Percentiles rank a stretch among this genome's conserved stretches.
Conservation (phyloP, 2,113 vertebrate genomes). For the Tichodroma muraria region DNA sequence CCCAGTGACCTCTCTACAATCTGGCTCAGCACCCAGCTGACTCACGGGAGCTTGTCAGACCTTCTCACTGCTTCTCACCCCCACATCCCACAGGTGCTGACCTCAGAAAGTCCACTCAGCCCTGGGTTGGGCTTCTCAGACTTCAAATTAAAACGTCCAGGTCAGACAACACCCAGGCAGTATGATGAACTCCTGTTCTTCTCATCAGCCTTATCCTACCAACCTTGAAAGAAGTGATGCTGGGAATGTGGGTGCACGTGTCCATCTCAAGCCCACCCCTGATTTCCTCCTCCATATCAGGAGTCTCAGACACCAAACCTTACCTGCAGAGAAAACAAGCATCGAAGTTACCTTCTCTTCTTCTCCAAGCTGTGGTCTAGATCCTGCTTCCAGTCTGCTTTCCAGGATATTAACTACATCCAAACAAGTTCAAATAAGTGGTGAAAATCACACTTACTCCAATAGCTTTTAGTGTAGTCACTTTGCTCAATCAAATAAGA, state of each 20-base stretch:
- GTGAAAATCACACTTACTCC: not conserved
- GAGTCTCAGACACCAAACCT: not conserved
- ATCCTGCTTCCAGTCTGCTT: not conserved
- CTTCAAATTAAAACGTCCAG: not conserved
- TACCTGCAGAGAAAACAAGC: not conserved
- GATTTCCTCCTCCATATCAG: fast-evolving
- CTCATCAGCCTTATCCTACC: not conserved
- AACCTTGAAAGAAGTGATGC: not conserved
- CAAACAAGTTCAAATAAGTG: not conserved
- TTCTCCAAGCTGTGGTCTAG: not conserved
- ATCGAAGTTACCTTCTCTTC: not conserved
- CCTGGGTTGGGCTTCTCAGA: not conserved
- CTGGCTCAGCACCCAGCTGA: not conserved
- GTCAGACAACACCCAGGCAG: not conserved
- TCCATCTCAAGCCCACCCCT: not conserved
- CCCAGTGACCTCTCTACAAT: not conserved
- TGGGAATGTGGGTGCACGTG: not conserved
- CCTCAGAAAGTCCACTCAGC: not conserved
- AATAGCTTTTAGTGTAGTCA: not conserved
- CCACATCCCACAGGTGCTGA: not conserved
- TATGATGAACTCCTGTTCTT: not conserved
- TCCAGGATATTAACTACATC: not conserved
- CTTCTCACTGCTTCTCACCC: not conserved
- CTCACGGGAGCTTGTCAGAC: not conserved
- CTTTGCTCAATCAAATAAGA: not conserved